These are phyloP conservation scores for Virgularia gustaviana DNA, from an alignment of 92 coral and sea anemone species.

Conservation along the genomic window DNA sequence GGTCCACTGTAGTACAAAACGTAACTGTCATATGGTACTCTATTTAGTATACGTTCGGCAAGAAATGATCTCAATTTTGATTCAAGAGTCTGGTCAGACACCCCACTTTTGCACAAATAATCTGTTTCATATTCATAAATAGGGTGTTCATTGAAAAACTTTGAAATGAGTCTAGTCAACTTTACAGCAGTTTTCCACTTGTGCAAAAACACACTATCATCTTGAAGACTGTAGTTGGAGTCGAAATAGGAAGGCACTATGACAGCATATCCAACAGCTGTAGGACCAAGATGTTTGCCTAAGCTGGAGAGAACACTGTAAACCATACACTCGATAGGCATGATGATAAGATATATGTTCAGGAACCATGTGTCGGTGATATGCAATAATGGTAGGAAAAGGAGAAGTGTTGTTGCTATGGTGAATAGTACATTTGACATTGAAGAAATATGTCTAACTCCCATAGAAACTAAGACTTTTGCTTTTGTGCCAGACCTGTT, in stretches of 20 bases:
- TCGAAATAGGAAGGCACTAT: constrained; percentile 91
- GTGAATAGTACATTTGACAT: constrained; percentile 78
- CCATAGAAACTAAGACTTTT: constrained; percentile 86
- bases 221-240: constrained; percentile 70
- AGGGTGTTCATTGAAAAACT: constrained; percentile 84
- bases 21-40: constrained; percentile 86
- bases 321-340: constrained; percentile 77
- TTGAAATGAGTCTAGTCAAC: constrained; percentile 64
- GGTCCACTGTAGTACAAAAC: constrained; percentile 95
- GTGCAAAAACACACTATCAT: constrained; percentile 68
- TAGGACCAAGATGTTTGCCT: constrained; percentile 90
- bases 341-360: constrained; percentile 65
- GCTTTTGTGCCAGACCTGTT: constrained; percentile 64
- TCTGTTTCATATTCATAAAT: constrained; percentile 94
- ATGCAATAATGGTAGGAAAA: constrained; percentile 79
- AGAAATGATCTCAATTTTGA: constrained; percentile 76
- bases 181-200: constrained; percentile 76
- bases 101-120: constrained; percentile 85
- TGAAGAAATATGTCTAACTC: constrained; percentile 87
- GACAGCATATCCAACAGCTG: constrained; percentile 96
- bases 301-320: constrained; percentile 83
- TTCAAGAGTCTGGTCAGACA: constrained; percentile 66
- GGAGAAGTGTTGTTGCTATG: constrained; percentile 62
- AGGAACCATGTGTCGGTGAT: constrained; percentile 69
- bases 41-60: constrained; percentile 76